Percentiles rank a stretch among this genome's conserved stretches.
Conservation (phyloP, 2,113 vertebrate species). For the Solenodon paradoxus region DNA sequence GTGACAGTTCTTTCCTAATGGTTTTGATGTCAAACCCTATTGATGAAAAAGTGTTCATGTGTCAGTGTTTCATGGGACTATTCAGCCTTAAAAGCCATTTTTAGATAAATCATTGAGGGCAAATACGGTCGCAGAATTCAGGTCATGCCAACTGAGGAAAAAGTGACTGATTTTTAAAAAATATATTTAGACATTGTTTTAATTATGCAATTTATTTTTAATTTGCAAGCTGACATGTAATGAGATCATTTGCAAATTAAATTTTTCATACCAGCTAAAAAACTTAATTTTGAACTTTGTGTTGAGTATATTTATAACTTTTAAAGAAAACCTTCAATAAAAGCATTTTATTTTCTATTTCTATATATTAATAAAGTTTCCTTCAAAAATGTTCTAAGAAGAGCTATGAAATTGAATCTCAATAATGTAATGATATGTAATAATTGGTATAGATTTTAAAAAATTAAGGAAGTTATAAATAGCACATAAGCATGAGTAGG, state of each 20-base stretch:
- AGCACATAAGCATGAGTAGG: background rate
- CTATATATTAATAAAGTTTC: background rate
- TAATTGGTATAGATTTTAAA: background rate
- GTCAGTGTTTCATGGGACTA: background rate
- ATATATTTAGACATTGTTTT: background rate
- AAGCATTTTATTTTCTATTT: conserved; percentile 5
- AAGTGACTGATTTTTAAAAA: background rate
- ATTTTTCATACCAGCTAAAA: background rate
- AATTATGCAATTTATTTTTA: conserved; percentile 10
- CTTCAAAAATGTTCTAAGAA: background rate
- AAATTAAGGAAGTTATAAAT: background rate
- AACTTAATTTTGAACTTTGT: background rate
- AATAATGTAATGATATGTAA: background rate
- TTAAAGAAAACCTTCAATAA: background rate
- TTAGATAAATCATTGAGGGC: conserved; percentile 33
- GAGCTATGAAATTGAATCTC: background rate
- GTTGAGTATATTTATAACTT: background rate
- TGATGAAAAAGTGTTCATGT: background rate
- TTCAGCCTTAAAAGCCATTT: conserved; percentile 43
- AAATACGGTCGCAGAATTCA: conserved; percentile 50
- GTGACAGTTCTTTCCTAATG: background rate
- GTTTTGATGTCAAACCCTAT: background rate
- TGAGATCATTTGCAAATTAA: background rate
- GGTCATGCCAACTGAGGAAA: conserved; percentile 27
- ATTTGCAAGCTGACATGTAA: background rate